Evolutionary conservation across 2,797 vertebrate genomes (phyloP).

Genomic region (Falco biarmicus): DNA sequence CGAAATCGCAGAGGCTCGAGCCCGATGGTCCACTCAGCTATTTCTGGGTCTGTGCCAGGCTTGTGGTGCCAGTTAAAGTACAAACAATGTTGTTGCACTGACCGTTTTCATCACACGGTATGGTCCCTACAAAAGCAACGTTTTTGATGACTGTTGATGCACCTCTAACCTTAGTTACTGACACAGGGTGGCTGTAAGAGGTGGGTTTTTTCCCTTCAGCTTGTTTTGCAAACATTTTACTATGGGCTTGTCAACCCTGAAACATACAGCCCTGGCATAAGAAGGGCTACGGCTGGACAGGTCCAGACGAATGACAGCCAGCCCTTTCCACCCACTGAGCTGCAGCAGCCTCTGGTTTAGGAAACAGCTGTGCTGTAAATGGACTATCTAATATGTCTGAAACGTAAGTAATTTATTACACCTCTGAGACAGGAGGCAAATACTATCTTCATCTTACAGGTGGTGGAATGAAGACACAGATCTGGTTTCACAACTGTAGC

Average conservation of each 20-base stretch:
- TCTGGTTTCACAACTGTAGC: background rate
- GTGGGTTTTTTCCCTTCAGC: background rate
- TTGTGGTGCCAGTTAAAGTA: background rate
- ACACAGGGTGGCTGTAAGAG: background rate
- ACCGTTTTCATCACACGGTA: accelerated
- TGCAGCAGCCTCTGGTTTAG: background rate
- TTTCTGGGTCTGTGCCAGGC: background rate
- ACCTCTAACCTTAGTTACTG: background rate
- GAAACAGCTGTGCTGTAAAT: background rate
- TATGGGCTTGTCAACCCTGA: background rate
- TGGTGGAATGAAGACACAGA: background rate
- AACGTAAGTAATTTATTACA: background rate
- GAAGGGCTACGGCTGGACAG: background rate
- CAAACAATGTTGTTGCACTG: accelerated
- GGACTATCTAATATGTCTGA: background rate
- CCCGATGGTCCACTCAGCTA: background rate
- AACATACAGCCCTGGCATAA: background rate
- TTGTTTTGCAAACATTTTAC: background rate
- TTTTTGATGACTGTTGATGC: background rate
- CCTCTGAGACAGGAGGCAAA: background rate
- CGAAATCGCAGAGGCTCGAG: background rate
- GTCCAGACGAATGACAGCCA: background rate
- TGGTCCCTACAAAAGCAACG: accelerated
- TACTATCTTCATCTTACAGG: background rate
- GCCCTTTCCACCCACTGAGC: background rate